These are phyloP conservation scores for Eristalinus sepulchralis DNA, from an alignment of 2,888 invertebrate genomes.

Conservation along the genomic window DNA sequence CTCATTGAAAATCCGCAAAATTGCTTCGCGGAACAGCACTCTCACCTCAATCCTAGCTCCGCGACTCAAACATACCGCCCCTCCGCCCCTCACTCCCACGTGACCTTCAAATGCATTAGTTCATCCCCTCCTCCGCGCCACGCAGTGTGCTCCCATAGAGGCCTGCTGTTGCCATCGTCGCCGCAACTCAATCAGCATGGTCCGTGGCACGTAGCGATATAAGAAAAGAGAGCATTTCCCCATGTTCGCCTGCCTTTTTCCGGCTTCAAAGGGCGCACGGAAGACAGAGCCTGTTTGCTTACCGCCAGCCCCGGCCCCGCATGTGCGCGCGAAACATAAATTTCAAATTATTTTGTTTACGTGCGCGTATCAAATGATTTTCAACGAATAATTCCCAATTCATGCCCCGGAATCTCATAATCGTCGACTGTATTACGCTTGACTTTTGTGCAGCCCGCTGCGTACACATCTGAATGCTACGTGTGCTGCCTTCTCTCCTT, in stretches of 20 bases:
- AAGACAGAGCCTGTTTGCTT: constrained; percentile 19
- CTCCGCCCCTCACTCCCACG: background rate
- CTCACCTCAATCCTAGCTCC: background rate
- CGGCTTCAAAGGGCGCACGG: background rate
- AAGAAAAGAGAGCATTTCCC: background rate
- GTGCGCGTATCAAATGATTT: constrained; percentile 59
- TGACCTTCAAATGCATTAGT: constrained; percentile 2
- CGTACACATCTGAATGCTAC: constrained; percentile 43
- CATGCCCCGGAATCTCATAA: constrained; percentile 58
- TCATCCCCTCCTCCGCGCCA: background rate
- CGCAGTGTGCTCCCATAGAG: too few species aligned
- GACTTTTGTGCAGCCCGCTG: constrained; percentile 28
- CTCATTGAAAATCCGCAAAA: background rate
- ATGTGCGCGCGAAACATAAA: constrained; percentile 41
- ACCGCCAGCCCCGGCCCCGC: constrained; percentile 22
- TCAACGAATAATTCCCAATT: constrained; percentile 52
- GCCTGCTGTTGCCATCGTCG: background rate
- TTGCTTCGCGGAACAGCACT: background rate
- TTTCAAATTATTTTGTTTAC: constrained; percentile 61
- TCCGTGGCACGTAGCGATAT: background rate
- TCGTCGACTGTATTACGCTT: constrained; percentile 52
- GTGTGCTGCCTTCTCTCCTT: constrained; percentile 6
- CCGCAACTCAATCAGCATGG: background rate
- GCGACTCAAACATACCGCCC: background rate
- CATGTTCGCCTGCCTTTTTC: background rate